Evolutionary conservation across 1,140 invertebrate genomes (phyloP), one percentile per base, ranked within the genome.

Genomic region (Drosophila auraria): DNA sequence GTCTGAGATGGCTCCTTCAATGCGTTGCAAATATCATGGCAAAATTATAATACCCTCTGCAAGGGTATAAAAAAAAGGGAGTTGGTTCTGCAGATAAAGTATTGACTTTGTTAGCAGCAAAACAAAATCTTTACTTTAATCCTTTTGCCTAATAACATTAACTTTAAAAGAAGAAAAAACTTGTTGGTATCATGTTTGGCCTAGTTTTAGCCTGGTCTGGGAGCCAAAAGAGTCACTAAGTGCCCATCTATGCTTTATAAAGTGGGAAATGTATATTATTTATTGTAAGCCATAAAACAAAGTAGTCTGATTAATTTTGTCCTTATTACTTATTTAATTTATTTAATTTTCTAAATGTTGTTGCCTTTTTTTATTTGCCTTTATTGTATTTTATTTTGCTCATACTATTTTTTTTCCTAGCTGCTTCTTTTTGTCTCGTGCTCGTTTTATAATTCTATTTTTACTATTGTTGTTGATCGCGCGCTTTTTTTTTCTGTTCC

Each of bases 401-500:
- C 25, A 50, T 66, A 38, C 14, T 50, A 0, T 36, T 70, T 30
- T 45, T 44, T 33, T 53, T 65, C 64, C 49, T 40, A 42, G 25
- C 36, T 44, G 30, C 30, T 62, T 65, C 45, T 61, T 57, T 49
- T 61, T 78, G 59, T 83, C 44, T 83, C 64, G 60, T 65, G 30
- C 49, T 61, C 9, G 20, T 65, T 70, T 54, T 70, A 27, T 53
- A 70, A 63, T 62, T 54, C 49, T 70, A 64, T 70, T 65, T 45
- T 54, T 65, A 40, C 27, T 63, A 36, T 72, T 72, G 65, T 69
- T 83, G 51, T 71, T 75, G 77, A 38, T 62, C 54, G 45, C 47
- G 69, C 40, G 57, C 58, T 63, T 58, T 58, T 63, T 86, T 63
- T 87, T 66, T 47, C 69, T 70, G 38, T 62, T 58, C 62, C 61